Conservation (phyloP, 2,888 invertebrate genomes). For the Andrena bicolor region DNA sequence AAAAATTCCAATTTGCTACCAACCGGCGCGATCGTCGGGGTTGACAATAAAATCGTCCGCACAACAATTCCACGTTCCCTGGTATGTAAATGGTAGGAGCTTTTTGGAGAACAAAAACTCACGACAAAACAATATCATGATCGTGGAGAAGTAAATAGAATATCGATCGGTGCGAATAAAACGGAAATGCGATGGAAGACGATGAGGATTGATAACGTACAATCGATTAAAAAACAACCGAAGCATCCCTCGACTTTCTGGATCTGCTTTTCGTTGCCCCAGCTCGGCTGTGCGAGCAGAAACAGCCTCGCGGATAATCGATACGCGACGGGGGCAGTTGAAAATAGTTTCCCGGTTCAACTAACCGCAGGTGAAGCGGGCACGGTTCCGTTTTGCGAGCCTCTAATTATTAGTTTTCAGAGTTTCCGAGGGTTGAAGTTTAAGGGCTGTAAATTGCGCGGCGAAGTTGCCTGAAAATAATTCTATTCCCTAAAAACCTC, state of each 20-base stretch:
- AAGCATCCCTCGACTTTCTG: not conserved
- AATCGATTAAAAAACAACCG: not conserved
- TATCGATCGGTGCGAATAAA: not conserved
- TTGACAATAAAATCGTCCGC: not conserved
- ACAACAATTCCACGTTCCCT: not conserved
- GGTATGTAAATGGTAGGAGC: no score
- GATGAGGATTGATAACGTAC: not conserved
- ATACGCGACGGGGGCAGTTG: conserved; percentile 27
- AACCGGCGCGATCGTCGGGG: not conserved
- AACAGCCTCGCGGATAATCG: conserved; percentile 40
- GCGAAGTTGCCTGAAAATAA: conserved; percentile 7
- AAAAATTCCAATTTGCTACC: not conserved
- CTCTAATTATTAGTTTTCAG: conserved; percentile 44
- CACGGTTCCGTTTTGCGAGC: conserved; percentile 17
- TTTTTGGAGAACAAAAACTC: no score
- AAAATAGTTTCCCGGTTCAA: conserved; percentile 39
- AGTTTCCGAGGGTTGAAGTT: conserved; percentile 11
- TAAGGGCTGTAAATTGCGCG: not conserved
- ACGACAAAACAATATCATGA: no score
- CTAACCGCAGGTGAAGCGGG: conserved; percentile 45
- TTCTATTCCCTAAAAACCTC: not conserved
- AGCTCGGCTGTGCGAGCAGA: conserved; percentile 2
- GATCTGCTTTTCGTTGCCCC: not conserved
- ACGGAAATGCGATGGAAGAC: not conserved
- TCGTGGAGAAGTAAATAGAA: not conserved